Conservation (phyloP, 2,888 invertebrate species). For the Scaeva pyrastri region DNA sequence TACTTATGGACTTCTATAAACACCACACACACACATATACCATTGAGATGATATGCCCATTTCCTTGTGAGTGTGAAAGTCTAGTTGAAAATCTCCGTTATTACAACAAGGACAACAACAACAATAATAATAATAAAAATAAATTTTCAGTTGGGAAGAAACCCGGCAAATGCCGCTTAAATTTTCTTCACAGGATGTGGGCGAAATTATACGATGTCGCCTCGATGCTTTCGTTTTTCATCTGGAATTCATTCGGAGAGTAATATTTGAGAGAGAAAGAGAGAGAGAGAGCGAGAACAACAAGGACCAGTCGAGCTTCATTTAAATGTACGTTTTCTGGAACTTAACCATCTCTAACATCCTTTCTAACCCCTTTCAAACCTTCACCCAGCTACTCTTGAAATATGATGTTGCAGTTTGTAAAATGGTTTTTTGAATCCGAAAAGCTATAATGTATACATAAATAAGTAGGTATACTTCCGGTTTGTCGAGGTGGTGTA, state of each 20-base stretch:
- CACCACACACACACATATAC: slow-evolving; percentile 19
- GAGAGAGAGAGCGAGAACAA: background rate
- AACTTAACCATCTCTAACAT: slow-evolving; percentile 57
- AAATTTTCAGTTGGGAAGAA: slow-evolving; percentile 36
- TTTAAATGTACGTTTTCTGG: slow-evolving; percentile 41
- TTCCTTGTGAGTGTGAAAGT: slow-evolving; percentile 31
- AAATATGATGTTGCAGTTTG: slow-evolving; percentile 69
- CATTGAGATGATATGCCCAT: slow-evolving; percentile 31
- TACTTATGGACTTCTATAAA: slow-evolving; percentile 42
- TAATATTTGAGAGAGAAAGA: background rate
- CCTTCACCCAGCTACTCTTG: background rate
- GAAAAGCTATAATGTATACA: slow-evolving; percentile 57
- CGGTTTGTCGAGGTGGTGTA: background rate
- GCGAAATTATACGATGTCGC: slow-evolving; percentile 71
- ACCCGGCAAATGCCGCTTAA: slow-evolving; percentile 54
- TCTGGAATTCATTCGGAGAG: slow-evolving; percentile 12
- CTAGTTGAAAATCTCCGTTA: background rate
- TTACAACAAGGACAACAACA: slow-evolving; percentile 1
- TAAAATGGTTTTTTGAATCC: slow-evolving; percentile 54
- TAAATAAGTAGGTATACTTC: slow-evolving; percentile 57
- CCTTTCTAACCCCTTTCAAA: background rate
- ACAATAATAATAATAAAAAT: background rate
- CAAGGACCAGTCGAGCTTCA: slow-evolving; percentile 11
- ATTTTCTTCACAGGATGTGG: slow-evolving; percentile 67
- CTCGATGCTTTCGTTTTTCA: slow-evolving; percentile 56